These are phyloP conservation scores for Etheostoma nigrum DNA, from an alignment of 2,797 vertebrate species.

Conservation along the genomic window DNA sequence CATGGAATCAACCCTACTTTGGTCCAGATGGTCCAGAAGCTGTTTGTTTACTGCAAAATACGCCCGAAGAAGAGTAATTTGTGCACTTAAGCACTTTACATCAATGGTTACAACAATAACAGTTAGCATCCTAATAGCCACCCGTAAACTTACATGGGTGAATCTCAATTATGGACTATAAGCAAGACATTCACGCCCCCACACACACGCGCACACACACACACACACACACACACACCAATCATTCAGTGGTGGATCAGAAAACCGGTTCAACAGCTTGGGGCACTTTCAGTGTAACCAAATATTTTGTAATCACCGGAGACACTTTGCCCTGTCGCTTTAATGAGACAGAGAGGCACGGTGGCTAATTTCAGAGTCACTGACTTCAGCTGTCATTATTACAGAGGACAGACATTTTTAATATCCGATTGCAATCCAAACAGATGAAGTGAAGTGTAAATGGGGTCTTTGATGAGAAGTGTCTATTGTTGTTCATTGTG, in stretches of 20 bases:
- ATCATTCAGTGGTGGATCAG: conserved; percentile 1
- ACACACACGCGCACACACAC: no score
- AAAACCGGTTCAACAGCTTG: conserved; percentile 3
- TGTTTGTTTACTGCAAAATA: not conserved
- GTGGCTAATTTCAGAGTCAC: conserved; percentile 23
- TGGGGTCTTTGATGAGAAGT: conserved; percentile 8
- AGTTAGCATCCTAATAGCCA: not conserved
- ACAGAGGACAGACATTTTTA: conserved; percentile 6
- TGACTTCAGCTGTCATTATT: conserved; percentile 20
- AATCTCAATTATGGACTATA: not conserved
- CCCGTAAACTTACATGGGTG: not conserved
- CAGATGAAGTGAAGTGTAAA: conserved; percentile 2
- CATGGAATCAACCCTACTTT: not conserved
- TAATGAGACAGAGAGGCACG: conserved; percentile 1
- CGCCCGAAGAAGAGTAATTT: not conserved
- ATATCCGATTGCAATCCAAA: not conserved
- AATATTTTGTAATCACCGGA: conserved; percentile 7
- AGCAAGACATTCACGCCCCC: not conserved
- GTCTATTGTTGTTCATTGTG: not conserved
- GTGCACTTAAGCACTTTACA: not conserved
- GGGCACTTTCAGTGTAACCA: not conserved
- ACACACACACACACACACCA: no score
- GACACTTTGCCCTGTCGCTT: not conserved
- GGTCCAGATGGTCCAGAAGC: not conserved
- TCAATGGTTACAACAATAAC: not conserved